A percentile compares a stretch with the other conserved stretches of the same genome.
phyloP scores from a whole-genome alignment of 2,888 invertebrate genomes.

The Tenthredo notha region DNA sequence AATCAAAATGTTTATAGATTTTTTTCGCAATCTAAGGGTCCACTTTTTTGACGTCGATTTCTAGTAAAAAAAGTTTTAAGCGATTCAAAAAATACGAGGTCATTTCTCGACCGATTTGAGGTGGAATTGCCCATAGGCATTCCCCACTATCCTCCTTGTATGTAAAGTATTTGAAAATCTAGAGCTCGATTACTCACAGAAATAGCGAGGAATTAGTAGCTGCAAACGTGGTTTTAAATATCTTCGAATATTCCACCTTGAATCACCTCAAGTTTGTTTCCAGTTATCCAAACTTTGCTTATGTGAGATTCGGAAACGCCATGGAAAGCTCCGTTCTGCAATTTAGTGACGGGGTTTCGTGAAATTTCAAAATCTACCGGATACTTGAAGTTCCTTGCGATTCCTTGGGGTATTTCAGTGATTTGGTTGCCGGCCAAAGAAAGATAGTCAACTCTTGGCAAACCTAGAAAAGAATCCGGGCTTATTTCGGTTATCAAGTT shows the following conservation, averaged over 20 bases:
- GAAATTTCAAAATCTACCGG: constrained; percentile 76
- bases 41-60: too few species aligned
- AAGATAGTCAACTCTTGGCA: constrained; percentile 77
- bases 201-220: too few species aligned
- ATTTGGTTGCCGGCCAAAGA: constrained; percentile 57
- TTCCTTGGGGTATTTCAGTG: constrained; percentile 64
- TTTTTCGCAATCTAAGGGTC: too few species aligned
- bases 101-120: too few species aligned
- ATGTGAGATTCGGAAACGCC: constrained; percentile 59
- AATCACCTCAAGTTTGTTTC: constrained; percentile 53
- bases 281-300: constrained; percentile 37
- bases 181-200: background rate
- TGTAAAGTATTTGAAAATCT: background rate
- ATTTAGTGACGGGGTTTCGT: constrained; percentile 73
- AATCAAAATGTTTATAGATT: too few species aligned
- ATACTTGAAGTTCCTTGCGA: constrained; percentile 76
- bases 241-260: constrained; percentile 58
- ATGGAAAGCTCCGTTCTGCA: constrained; percentile 70
- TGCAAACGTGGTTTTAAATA: constrained; percentile 11
- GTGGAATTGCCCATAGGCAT: too few species aligned
- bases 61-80: too few species aligned
- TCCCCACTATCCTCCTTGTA: background rate
- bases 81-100: too few species aligned
- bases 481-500: constrained; percentile 62
- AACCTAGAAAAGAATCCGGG: constrained; percentile 60